Base-by-base conservation (phyloP, 2,888 invertebrate species). In the Chironomus riparius region DNA sequence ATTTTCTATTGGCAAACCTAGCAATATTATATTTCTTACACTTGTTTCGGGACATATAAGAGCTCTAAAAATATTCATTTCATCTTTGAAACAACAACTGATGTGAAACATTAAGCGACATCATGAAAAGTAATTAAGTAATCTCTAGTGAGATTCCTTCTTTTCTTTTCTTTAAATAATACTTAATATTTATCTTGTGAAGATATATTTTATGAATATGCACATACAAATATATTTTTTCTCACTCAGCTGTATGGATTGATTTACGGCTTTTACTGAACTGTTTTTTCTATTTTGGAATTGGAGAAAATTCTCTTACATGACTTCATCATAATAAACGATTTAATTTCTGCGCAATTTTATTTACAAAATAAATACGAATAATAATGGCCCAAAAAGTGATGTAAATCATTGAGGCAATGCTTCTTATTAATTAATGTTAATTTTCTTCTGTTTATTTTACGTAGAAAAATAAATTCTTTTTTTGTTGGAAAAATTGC, bases 91-190 rank as follows among this genome's bases (percentile, higher is more conserved):
- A 68, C 68, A 68, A 68, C 65, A 47, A 68, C 48, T 65, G 62
- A 22, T 47, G 56, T 56, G 48, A 74, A 18, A 38, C 68, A 62
- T 65, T 56, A 72, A 74, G 69, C 24, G 76, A 68, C 76, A 76
- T 69, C 76, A 69, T 76, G 76, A 76, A 76, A 69, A 76, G 76
- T 69, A 76, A 76, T 76, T 76, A 76, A 76, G 76, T 56, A 69
- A 76, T 76, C 47, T 76, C 47, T 74, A 24, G 13, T n/a, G 21
- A 38, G 38, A 38, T 38, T 38, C 12, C 15, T 15, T 6, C 13
- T 15, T 28, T 38, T 24, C 38, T 13, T 38, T 24, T 69, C 28
- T 69, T 13, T 65, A 18, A 22, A 21, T 13, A 22, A 13, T 22
- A 38, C n/a, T 38, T 18, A 69, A n/a, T 38, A 38, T 69, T 69